Evolutionary conservation across 2,797 vertebrate species (phyloP), one percentile per base, ranked within the genome.

Genomic region (Ataeniobius toweri): DNA sequence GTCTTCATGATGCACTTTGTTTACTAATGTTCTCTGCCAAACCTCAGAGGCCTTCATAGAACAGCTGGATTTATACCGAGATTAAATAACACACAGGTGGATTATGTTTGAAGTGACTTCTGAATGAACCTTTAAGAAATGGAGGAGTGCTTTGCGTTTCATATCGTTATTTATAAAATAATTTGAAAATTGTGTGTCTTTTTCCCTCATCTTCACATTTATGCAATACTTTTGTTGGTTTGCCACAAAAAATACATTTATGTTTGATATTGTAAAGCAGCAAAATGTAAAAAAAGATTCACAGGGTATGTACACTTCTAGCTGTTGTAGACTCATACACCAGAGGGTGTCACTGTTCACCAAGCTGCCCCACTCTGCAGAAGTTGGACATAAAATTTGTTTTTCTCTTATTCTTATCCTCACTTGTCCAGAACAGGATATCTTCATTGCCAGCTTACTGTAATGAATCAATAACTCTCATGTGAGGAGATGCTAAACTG

Each of bases 321-420:
- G 63, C 31, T 20, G 22, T 41, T 9, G 28, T 10, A 24, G 28
- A 41, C 26, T 68, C 26, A 9, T 69, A 55, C 18, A 36, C 85
- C 94, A 94, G 56, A 50, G 77, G 93, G 88, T 91, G 94, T 93
- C 94, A 89, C 88, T 90, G 88, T 91, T 88, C 31, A 70, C 82
- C 56, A 72, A 85, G 53, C 28, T 46, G 75, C 24, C 75, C 24
- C 24, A 0, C 36, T 13, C 39, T 56, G 61, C 5, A 53, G 41
- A 78, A 51, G 56, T 67, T 51, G 41, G 20, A 81, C 58, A 82
- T 71, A 6, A 36, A 75, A 12, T 16, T 74, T 24, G 75, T 28
- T 24, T 56, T 61, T 76, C 61, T 85, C 74, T 73, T 63, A 58
- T 73, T 86, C 67, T 80, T 77, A 74, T 74, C 74, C 58, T 82